Evolutionary conservation across 2,113 vertebrate species (phyloP).

Genomic region (Machaerirhynchus nigripectus): DNA sequence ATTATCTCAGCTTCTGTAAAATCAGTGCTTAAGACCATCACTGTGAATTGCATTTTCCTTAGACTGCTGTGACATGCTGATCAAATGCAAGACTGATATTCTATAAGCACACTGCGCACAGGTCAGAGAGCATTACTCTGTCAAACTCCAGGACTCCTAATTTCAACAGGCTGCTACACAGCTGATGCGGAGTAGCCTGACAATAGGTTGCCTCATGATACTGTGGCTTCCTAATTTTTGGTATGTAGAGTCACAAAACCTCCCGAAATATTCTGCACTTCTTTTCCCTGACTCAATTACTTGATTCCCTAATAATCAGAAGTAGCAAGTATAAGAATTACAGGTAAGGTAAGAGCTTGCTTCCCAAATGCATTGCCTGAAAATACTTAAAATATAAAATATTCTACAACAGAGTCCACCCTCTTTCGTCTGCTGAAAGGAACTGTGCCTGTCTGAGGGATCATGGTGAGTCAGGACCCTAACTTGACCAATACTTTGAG

Average conservation of each 20-base stretch:
- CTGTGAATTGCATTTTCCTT: not conserved
- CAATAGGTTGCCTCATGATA: not conserved
- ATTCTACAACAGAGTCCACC: not conserved
- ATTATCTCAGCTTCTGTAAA: not conserved
- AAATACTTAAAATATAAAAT: not conserved
- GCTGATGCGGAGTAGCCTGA: not conserved
- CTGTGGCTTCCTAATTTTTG: not conserved
- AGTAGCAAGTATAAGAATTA: not conserved
- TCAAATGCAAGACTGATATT: not conserved
- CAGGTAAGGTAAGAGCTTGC: not conserved
- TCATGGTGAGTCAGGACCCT: not conserved
- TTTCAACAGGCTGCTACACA: not conserved
- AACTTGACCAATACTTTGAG: not conserved
- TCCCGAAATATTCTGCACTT: not conserved
- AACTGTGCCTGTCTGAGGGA: not conserved
- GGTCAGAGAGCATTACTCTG: not conserved
- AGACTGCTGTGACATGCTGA: not conserved
- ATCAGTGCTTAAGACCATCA: not conserved
- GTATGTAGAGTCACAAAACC: not conserved
- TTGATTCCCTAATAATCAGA: not conserved
- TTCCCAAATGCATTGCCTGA: not conserved
- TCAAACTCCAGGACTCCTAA: not conserved
- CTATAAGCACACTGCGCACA: not conserved
- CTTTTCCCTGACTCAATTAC: not conserved
- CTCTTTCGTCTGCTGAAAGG: not conserved